A percentile compares a stretch with the other conserved stretches of the same genome.
Conservation (phyloP, 2,888 invertebrate genomes). For the Orchesella flavescens region DNA sequence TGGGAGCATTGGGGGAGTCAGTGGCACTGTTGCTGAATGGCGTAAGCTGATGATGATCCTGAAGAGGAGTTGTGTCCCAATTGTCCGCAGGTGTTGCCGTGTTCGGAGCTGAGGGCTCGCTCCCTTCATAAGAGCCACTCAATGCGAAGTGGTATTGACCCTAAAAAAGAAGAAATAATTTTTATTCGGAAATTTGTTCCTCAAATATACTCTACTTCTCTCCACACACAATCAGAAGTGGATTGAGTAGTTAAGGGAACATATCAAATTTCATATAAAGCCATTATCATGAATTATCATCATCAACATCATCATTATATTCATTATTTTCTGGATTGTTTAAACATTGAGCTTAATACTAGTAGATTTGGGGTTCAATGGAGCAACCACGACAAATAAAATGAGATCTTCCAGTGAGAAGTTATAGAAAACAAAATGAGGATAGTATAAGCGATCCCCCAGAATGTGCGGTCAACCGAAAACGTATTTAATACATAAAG, state of each 20-base stretch:
- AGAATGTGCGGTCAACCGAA: conserved; percentile 57
- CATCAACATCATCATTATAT: background rate
- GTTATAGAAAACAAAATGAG: conserved; percentile 8
- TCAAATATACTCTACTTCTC: no score
- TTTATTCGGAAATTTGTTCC: no score
- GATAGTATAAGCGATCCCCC: conserved; percentile 45
- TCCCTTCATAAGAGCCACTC: conserved; percentile 71
- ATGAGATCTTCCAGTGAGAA: background rate
- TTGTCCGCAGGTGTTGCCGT: conserved; percentile 71
- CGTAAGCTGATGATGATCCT: conserved; percentile 70
- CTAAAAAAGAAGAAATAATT: conserved; percentile 52
- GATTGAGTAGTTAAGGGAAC: no score
- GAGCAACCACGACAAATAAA: background rate
- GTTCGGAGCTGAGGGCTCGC: conserved; percentile 70
- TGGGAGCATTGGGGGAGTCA: conserved; percentile 68
- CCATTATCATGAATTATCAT: background rate
- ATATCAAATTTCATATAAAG: background rate
- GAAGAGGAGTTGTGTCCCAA: conserved; percentile 71
- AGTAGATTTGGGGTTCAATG: background rate
- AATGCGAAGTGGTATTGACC: conserved; percentile 71
- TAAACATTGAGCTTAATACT: no score
- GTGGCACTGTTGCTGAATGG: conserved; percentile 66
- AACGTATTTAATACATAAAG: conserved; percentile 4
- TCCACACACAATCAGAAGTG: no score
- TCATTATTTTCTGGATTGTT: background rate